Evolutionary conservation across 2,888 invertebrate species (phyloP).

Genomic region (Eupithecia subfuscata): DNA sequence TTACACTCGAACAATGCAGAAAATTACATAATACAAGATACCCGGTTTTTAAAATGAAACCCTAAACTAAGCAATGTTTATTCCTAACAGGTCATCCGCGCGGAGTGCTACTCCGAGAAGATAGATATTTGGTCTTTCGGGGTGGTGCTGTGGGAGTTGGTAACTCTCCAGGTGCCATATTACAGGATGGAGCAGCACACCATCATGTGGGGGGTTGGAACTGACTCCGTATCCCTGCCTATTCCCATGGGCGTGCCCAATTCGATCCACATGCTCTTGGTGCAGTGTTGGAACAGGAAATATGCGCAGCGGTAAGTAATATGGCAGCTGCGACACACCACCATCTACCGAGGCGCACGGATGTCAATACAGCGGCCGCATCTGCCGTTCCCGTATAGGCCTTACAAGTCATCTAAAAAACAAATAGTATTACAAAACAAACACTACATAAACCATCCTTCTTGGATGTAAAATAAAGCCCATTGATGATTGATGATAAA

Average conservation of each 20-base stretch:
- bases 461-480: not conserved
- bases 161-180: conserved; percentile 89
- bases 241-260: conserved; percentile 85
- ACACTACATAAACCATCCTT: not conserved
- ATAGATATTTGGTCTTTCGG: conserved; percentile 99
- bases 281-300: conserved; percentile 96
- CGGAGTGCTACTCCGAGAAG: conserved; percentile 98
- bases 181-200: conserved; percentile 93
- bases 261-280: conserved; percentile 91
- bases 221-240: conserved; percentile 94
- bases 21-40: too few relatives aligned
- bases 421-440: not conserved
- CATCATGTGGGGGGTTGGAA: conserved; percentile 99
- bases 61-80: too few relatives aligned
- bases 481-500: not conserved
- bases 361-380: not conserved
- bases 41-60: too few relatives aligned
- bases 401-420: not conserved
- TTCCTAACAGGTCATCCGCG: conserved; percentile 89
- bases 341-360: not conserved
- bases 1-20: too few relatives aligned
- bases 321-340: not conserved
- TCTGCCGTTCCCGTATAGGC: not conserved
- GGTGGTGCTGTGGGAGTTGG: conserved; percentile 98
- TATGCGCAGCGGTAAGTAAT: conserved; percentile 87